Evolutionary conservation across 2,888 invertebrate genomes (phyloP), one percentile per base, ranked within the genome.

Genomic region (Atethmia centrago): DNA sequence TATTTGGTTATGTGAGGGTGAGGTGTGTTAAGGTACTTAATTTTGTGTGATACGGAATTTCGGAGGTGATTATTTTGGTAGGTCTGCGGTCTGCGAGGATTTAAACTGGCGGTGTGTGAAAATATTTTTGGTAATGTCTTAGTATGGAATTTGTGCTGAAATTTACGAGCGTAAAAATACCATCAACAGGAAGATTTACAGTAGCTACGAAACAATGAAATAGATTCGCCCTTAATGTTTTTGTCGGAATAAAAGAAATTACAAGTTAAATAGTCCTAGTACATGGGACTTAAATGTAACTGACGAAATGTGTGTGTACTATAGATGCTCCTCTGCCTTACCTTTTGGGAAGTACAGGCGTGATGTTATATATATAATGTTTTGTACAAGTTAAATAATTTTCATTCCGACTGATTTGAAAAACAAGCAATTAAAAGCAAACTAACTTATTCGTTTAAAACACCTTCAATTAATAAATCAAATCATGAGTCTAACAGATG

Each of bases 1-100:
- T 79, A 31, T 42, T 78, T 49, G 51, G 59, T 21, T 53, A 51
- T 45, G 25, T 64, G 14, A 47, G 31, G 36, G 31, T 55, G 56
- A 47, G 62, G 21, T 51, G 21, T 45, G 73, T 56, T 55, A 51
- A 42, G 74, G 51, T 47, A 65, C 61, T 68, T 56, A 53, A 80
- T 68, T 65, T 72, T 68, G 62, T 73, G 53, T 49, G 56, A 58
- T 61, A 78, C n/a, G 68, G 36, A 78, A 68, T 56, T 36, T 78
- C 3, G 16, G 12, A 12, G 66, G 25, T 58, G 40, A 80, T 76
- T 56, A 49, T 53, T 58, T 67, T 81, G 65, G 14, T 42, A n/a
- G 55, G 36, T 7, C 7, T 64, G 19, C 12, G 64, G 64, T 64
- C 31, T 55, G n/a, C 53, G 19, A 53, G 16, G 40, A 21, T 47